These are phyloP conservation scores for Herminia tarsipennalis DNA, from an alignment of 2,888 invertebrate genomes.

Conservation along the genomic window DNA sequence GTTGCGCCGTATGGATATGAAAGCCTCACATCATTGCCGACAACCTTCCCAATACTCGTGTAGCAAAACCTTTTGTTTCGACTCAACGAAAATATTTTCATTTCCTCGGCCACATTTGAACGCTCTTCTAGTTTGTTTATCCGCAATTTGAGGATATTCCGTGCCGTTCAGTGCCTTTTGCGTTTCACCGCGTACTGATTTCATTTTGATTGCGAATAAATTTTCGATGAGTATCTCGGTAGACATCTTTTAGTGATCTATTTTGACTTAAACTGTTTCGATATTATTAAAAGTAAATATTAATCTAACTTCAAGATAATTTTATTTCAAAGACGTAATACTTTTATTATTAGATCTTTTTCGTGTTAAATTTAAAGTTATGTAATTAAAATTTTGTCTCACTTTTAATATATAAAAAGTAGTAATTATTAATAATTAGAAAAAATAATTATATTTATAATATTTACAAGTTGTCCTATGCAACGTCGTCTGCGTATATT, in stretches of 20 bases:
- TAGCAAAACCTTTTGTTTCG: slow-evolving; percentile 60
- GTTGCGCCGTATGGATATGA: slow-evolving; percentile 47
- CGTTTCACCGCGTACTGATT: slow-evolving; percentile 56
- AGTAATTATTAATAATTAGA: too few relatives aligned
- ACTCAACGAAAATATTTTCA: slow-evolving; percentile 64
- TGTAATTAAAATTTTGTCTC: too few relatives aligned
- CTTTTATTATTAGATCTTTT: too few relatives aligned
- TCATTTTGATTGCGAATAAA: slow-evolving; percentile 62
- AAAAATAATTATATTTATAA: too few relatives aligned
- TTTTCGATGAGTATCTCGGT: slow-evolving; percentile 45
- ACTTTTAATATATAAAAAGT: too few relatives aligned
- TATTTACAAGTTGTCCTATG: too few relatives aligned
- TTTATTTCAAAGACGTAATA: too few relatives aligned
- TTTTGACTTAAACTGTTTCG: neutral
- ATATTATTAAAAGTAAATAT: too few relatives aligned
- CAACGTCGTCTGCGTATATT: too few relatives aligned
- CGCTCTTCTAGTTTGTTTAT: slow-evolving; percentile 61
- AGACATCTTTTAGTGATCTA: slow-evolving; percentile 18
- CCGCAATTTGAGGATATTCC: slow-evolving; percentile 58
- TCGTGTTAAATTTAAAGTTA: too few relatives aligned
- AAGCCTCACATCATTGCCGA: slow-evolving; percentile 61
- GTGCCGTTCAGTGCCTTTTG: slow-evolving; percentile 50
- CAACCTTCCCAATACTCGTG: slow-evolving; percentile 49
- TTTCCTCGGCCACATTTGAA: slow-evolving; percentile 57
- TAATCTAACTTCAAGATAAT: slow-evolving; percentile 6